These are phyloP conservation scores for Climacteris rufus DNA, from an alignment of 2,113 vertebrate genomes.

Conservation along the genomic window DNA sequence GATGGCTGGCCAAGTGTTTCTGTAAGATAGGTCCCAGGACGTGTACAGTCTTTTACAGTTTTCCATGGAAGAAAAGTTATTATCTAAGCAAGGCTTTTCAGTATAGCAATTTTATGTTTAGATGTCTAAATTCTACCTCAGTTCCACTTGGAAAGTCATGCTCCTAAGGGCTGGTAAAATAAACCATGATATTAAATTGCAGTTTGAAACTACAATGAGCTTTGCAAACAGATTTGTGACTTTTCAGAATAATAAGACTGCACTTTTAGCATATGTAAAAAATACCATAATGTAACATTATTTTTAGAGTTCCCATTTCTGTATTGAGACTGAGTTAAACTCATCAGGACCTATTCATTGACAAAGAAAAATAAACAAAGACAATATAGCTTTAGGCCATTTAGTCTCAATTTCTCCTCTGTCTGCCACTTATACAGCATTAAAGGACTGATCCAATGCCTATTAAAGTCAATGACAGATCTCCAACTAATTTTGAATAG, in stretches of 20 bases:
- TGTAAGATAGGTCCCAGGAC: not conserved
- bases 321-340: not conserved
- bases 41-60: not conserved
- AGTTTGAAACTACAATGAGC: not conserved
- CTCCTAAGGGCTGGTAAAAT: not conserved
- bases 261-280: not conserved
- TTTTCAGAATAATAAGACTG: not conserved
- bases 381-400: not conserved
- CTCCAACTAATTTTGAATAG: not conserved
- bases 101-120: not conserved
- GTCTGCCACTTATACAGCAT: not conserved
- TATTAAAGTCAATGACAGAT: constrained; percentile 19
- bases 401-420: not conserved
- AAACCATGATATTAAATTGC: not conserved
- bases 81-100: not conserved
- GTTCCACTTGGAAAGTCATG: not conserved
- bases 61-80: not conserved
- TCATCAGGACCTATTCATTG: not conserved
- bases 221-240: not conserved
- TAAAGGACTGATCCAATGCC: not conserved
- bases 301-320: not conserved
- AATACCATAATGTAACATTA: not conserved
- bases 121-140: not conserved
- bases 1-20: not conserved
- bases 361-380: constrained; percentile 28